phyloP scores from a whole-genome alignment of 2,113 vertebrate species.

The Sinocyclocheilus anshuiensis region DNA sequence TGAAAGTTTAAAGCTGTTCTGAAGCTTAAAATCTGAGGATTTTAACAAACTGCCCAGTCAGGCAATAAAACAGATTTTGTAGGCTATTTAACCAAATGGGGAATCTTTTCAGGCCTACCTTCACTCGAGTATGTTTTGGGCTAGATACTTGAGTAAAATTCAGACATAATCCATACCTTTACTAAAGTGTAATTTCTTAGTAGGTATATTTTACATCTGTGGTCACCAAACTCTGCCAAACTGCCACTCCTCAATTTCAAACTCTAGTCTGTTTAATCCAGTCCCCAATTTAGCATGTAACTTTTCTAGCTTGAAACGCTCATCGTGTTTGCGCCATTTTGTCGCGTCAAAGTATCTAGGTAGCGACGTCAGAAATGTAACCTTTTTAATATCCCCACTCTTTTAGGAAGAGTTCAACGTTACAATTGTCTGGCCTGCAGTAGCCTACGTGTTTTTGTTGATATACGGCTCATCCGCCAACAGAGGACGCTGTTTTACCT shows the following conservation, averaged over 20 bases:
- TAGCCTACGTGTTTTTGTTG: neutral
- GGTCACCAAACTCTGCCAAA: too few species aligned
- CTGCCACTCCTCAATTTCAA: too few species aligned
- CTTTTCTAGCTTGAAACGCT: neutral
- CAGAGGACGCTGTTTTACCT: slow-evolving; percentile 23
- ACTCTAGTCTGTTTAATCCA: neutral
- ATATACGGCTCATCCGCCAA: neutral
- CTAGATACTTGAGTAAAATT: neutral
- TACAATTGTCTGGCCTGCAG: neutral
- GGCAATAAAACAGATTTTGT: neutral
- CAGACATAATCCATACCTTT: neutral
- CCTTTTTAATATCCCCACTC: neutral
- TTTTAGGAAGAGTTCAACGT: neutral
- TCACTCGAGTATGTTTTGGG: too few species aligned
- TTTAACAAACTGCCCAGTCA: neutral
- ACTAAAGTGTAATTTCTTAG: neutral
- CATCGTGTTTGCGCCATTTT: neutral
- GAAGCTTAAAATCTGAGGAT: neutral
- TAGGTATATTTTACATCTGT: neutral
- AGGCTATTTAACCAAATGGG: neutral
- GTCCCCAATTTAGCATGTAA: neutral
- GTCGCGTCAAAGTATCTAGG: neutral
- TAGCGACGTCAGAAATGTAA: neutral
- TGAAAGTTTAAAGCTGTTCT: neutral
- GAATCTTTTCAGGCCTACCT: neutral